Evolutionary conservation across 2,113 vertebrate species (phyloP).

Genomic region (Taxidea taxus): DNA sequence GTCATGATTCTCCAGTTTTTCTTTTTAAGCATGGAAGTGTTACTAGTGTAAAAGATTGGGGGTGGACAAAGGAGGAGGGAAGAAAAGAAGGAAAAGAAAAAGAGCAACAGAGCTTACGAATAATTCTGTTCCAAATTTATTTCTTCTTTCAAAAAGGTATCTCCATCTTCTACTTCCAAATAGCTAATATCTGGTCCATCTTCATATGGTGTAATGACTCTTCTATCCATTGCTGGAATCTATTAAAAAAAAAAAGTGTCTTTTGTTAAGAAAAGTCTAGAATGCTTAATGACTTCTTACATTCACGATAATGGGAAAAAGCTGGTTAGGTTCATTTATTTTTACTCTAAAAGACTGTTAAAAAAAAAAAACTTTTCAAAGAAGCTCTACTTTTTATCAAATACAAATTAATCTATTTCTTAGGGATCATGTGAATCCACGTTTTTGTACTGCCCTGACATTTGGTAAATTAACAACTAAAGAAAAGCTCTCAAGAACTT

Average conservation of each 20-base stretch:
- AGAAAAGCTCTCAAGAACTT: constrained; percentile 4
- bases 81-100: background rate
- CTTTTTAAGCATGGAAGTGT: background rate
- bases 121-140: constrained; percentile 80
- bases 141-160: constrained; percentile 84
- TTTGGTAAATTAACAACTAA: background rate
- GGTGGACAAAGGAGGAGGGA: rapidly evolving
- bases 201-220: constrained; percentile 93
- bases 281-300: background rate
- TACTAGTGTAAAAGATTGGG: background rate
- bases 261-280: constrained; percentile 20
- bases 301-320: background rate
- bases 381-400: background rate
- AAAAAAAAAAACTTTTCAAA: background rate
- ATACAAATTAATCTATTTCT: background rate
- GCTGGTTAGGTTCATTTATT: background rate
- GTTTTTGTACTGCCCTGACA: background rate
- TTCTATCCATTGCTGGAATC: constrained; percentile 96
- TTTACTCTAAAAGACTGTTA: background rate
- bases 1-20: background rate
- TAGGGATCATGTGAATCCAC: background rate
- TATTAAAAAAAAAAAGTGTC: constrained; percentile 60
- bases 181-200: constrained; percentile 92
- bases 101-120: constrained; percentile 75
- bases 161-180: constrained; percentile 88